Conservation (phyloP, 2,797 vertebrate genomes). For the Brotogeris chrysoptera region DNA sequence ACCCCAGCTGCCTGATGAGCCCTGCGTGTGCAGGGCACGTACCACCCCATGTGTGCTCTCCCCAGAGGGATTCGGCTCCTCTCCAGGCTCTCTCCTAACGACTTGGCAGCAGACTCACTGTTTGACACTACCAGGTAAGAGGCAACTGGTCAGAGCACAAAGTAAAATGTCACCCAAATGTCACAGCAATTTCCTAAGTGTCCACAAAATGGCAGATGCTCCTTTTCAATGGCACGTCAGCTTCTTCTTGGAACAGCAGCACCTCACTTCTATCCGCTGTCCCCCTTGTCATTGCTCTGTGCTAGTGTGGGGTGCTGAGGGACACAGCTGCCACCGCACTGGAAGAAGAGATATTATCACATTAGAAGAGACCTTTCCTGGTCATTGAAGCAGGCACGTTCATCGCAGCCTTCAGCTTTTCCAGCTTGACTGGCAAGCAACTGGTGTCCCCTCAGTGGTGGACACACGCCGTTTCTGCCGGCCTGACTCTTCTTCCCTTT, state of each 20-base stretch:
- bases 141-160: background rate
- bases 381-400: rapidly evolving
- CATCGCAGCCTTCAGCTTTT: background rate
- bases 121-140: background rate
- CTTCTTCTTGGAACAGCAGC: background rate
- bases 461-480: rapidly evolving
- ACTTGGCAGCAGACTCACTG: background rate
- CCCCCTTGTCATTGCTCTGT: rapidly evolving
- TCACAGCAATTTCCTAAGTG: slow-evolving; percentile 5
- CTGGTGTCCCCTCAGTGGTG: rapidly evolving
- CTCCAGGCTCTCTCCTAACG: background rate
- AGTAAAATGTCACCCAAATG: slow-evolving; percentile 49
- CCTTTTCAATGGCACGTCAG: background rate
- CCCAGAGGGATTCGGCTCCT: rapidly evolving
- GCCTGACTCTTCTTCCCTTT: no score
- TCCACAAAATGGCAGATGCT: slow-evolving; percentile 3
- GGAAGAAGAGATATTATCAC: rapidly evolving
- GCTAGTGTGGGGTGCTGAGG: rapidly evolving
- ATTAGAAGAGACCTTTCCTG: background rate
- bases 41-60: rapidly evolving
- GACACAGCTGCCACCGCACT: rapidly evolving
- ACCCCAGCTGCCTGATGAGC: rapidly evolving
- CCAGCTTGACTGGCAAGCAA: background rate
- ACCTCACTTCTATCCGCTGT: background rate
- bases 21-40: rapidly evolving